These are phyloP conservation scores for Orius laevigatus DNA, from an alignment of 1,140 invertebrate species.

Conservation along the genomic window DNA sequence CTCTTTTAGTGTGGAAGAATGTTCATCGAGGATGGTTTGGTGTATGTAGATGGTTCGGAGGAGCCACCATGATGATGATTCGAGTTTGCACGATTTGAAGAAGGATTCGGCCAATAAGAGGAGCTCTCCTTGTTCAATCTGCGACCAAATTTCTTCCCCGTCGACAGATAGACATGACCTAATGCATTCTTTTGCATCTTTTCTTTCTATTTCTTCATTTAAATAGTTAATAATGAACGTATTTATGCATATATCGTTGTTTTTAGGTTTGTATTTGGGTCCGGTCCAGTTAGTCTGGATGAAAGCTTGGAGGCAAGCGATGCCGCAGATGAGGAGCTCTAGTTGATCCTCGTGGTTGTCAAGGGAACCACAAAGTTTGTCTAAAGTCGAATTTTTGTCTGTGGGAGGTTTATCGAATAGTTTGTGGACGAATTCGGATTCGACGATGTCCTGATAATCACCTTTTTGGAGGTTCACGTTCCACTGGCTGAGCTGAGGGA, in stretches of 20 bases:
- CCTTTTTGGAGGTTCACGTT: slow-evolving; percentile 4
- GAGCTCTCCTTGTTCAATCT: slow-evolving; percentile 39
- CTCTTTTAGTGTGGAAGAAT: slow-evolving; percentile 42
- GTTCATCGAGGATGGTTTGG: slow-evolving; percentile 56
- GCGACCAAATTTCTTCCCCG: slow-evolving; percentile 35
- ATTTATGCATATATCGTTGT: slow-evolving; percentile 15
- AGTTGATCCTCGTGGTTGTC: slow-evolving; percentile 2
- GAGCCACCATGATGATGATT: slow-evolving; percentile 51
- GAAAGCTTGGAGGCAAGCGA: slow-evolving; percentile 50
- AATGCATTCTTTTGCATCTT: slow-evolving; percentile 24
- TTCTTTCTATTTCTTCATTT: slow-evolving; percentile 15
- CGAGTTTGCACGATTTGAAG: slow-evolving; percentile 33
- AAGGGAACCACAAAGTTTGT: not conserved
- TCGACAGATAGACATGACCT: slow-evolving; percentile 29
- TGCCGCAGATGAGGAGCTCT: slow-evolving; percentile 30
- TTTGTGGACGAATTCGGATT: not conserved
- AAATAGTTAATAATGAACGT: slow-evolving; percentile 10
- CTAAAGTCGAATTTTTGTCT: not conserved
- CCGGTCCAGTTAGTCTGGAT: slow-evolving; percentile 68
- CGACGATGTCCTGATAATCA: slow-evolving; percentile 1
- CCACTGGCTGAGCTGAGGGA: not conserved
- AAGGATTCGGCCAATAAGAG: slow-evolving; percentile 48
- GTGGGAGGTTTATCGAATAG: not conserved
- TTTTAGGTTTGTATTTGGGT: slow-evolving; percentile 30
- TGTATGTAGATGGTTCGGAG: slow-evolving; percentile 52